Percentiles rank a stretch among this genome's conserved stretches.
phyloP scores from a whole-genome alignment of 2,113 vertebrate species.

The Lamprologus ornatipinnis region DNA sequence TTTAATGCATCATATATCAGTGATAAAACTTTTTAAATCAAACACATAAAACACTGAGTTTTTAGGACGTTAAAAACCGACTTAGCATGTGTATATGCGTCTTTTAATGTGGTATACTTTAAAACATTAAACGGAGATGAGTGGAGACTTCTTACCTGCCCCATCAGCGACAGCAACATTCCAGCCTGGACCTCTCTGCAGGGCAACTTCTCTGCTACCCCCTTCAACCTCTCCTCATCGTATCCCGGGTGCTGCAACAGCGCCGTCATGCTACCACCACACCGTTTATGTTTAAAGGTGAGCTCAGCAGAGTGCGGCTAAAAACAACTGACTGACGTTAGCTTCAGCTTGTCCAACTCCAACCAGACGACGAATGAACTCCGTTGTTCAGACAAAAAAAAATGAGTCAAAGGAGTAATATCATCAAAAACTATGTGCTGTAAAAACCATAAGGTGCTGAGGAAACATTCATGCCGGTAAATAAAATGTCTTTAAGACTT shows the following conservation, averaged over 20 bases:
- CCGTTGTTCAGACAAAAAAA: background rate
- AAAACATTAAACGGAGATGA: background rate
- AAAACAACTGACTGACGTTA: background rate
- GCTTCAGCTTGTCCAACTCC: background rate
- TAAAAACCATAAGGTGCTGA: fast-evolving
- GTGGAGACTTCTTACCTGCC: slow-evolving; percentile 74
- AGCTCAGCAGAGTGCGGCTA: background rate
- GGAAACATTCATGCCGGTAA: fast-evolving
- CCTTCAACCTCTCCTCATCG: slow-evolving; percentile 64
- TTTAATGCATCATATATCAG: background rate
- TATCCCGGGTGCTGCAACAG: slow-evolving; percentile 64
- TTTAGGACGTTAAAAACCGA: background rate
- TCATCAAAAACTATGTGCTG: fast-evolving
- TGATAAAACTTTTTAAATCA: background rate
- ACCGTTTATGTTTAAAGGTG: background rate
- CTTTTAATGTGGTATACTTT: background rate
- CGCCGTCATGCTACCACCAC: slow-evolving; percentile 54
- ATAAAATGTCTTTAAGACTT: background rate
- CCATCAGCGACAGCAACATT: slow-evolving; percentile 80
- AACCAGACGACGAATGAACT: background rate
- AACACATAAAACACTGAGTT: background rate
- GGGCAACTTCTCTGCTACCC: slow-evolving; percentile 68
- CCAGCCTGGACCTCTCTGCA: slow-evolving; percentile 83
- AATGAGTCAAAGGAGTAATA: fast-evolving
- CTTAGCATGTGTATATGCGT: no score